Base-by-base conservation (phyloP, 2,888 invertebrate genomes). In the Epirrhoe tristata region DNA sequence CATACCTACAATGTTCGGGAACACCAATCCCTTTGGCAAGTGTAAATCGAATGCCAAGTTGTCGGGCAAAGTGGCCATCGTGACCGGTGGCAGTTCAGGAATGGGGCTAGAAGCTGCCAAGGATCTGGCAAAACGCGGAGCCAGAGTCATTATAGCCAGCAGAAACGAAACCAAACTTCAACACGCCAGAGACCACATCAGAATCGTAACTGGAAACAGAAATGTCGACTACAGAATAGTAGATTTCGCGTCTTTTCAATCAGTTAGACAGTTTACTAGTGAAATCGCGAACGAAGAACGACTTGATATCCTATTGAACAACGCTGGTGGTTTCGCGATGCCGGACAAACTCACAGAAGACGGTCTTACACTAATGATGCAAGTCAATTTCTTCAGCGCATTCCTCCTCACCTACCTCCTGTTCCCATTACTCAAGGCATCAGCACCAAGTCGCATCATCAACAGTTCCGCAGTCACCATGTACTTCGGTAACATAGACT, bases 1-100 rank as follows among this genome's bases (percentile, higher is more conserved):
- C 16, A n/a, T n/a, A n/a, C n/a, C n/a, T n/a, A 48, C 5, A 48
- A 48, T 48, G 48, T 48, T 6, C 10, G 36, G 5, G 5, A 36
- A 6, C 16, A 7, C 5, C 48, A 12, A 2, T n/a, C 46, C 3
- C 5, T 46, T 12, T 48, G 48, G 48, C 48, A 57, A 66, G 67
- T 76, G 73, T 36, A 67, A 61, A 16, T 70, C 67, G 0, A 79
- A 77, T 46, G 78, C 77, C 0, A 76, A 76, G 46, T 62, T 89
- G 10, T 56, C 80, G 0, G 95, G 94, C 54, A 96, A 96, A 94
- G 92, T 95, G 58, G 93, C 94, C 0, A 94, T 97, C 57, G 90
- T 97, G 7, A 97, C 97, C 0, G 97, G 97, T 6, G 95, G 96
- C 0, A 97, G 97, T 83, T 95, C 96, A 0, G 97, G 97, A 4